Conservation (phyloP, 2,888 invertebrate species). For the Apamea monoglypha region DNA sequence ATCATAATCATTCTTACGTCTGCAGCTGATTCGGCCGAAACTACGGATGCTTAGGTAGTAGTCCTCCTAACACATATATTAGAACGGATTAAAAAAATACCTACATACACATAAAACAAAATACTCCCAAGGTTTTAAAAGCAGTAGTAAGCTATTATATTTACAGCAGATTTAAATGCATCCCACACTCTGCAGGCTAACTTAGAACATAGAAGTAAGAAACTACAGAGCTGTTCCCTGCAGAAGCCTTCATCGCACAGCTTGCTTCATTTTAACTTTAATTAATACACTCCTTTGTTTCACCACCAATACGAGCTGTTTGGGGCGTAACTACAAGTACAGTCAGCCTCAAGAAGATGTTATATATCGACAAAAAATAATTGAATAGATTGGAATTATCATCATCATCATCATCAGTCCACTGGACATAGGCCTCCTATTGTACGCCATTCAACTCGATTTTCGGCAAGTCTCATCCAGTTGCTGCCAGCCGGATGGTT, state of each 20-base stretch:
- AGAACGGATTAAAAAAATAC: too few relatives aligned
- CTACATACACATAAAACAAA: too few relatives aligned
- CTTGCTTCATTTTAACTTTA: constrained; percentile 42
- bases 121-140: neutral
- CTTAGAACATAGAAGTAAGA: constrained; percentile 15
- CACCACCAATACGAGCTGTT: constrained; percentile 1
- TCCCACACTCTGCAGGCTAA: neutral
- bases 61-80: too few relatives aligned
- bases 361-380: neutral
- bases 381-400: neutral
- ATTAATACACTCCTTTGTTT: constrained; percentile 47
- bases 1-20: too few relatives aligned
- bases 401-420: too few relatives aligned
- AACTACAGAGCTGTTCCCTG: constrained; percentile 9
- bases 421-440: too few relatives aligned
- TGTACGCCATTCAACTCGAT: too few relatives aligned
- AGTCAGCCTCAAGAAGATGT: neutral
- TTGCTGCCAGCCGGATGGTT: neutral
- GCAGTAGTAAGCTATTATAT: neutral
- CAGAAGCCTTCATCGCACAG: constrained; percentile 3
- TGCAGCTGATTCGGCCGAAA: too few relatives aligned
- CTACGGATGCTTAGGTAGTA: too few relatives aligned
- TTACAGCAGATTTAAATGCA: constrained; percentile 7
- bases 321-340: neutral
- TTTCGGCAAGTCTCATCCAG: too few relatives aligned